Conservation (phyloP, 2,113 vertebrate genomes). For the Prionailurus bengalensis region DNA sequence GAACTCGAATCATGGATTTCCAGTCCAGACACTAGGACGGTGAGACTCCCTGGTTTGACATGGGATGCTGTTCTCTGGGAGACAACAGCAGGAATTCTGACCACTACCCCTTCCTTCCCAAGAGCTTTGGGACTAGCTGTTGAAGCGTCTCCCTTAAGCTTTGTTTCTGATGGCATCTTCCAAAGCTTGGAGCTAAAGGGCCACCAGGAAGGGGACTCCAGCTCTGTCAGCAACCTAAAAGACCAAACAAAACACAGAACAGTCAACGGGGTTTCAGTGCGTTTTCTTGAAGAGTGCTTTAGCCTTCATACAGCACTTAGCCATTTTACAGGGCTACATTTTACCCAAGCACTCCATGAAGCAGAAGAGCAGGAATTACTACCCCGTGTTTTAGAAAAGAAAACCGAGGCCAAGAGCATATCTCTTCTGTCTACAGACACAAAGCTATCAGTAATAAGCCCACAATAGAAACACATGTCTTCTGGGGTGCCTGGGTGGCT, state of each 20-base stretch:
- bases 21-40: constrained; percentile 90
- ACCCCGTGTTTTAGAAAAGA: neutral
- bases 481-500: neutral
- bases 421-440: neutral
- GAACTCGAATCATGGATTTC: constrained; percentile 90
- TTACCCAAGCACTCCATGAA: neutral
- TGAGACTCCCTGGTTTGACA: constrained; percentile 90
- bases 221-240: constrained; percentile 92
- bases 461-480: neutral
- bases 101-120: constrained; percentile 87
- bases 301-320: neutral
- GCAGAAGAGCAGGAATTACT: neutral
- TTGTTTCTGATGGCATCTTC: constrained; percentile 87
- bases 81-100: constrained; percentile 92
- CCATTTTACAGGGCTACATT: neutral
- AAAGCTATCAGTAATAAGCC: neutral
- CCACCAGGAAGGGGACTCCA: constrained; percentile 98
- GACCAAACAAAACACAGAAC: neutral
- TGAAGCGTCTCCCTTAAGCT: constrained; percentile 76
- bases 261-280: neutral
- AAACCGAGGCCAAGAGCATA: neutral
- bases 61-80: constrained; percentile 87
- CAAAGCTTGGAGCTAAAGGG: constrained; percentile 93
- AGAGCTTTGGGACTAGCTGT: constrained; percentile 50
- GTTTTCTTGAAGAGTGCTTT: neutral